phyloP scores from a whole-genome alignment of 2,888 invertebrate species.

The Biston stratarius region DNA sequence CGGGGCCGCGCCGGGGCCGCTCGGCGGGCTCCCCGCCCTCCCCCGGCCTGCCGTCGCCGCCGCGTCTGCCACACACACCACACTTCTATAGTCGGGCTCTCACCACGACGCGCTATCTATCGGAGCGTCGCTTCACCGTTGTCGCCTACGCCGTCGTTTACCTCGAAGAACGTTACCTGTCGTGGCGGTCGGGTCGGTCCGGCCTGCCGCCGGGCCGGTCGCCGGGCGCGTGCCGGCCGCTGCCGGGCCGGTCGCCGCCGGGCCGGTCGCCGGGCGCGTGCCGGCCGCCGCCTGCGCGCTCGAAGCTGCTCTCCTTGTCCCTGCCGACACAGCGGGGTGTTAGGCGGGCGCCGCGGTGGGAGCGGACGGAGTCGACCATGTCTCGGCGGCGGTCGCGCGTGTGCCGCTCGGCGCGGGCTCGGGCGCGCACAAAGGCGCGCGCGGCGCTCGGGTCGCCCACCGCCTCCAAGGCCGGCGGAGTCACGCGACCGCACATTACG shows the following conservation, averaged over 20 bases:
- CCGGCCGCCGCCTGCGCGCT: constrained; percentile 65
- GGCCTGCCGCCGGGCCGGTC: constrained; percentile 50
- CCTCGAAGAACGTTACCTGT: neutral
- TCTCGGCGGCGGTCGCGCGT: too few species aligned
- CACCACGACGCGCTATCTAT: too few species aligned
- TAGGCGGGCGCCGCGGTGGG: neutral
- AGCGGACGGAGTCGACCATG: too few species aligned
- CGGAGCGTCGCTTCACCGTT: too few species aligned
- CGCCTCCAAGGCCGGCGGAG: too few species aligned
- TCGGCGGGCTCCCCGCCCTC: constrained; percentile 60
- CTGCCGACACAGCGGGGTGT: constrained; percentile 54
- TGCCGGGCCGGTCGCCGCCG: constrained; percentile 46
- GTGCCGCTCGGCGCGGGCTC: too few species aligned
- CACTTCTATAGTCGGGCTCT: too few species aligned
- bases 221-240: constrained; percentile 55
- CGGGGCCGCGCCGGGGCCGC: constrained; percentile 45
- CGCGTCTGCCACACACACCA: constrained; percentile 28
- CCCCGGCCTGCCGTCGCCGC: constrained; percentile 67
- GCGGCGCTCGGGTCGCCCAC: too few species aligned
- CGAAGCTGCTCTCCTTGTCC: constrained; percentile 74
- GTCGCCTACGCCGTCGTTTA: too few species aligned
- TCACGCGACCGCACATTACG: too few species aligned
- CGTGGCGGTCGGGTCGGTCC: neutral
- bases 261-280: constrained; percentile 57
- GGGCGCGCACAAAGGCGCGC: too few species aligned